Evolutionary conservation across 2,797 vertebrate genomes (phyloP).

Genomic region (Pyrocephalus nanus): DNA sequence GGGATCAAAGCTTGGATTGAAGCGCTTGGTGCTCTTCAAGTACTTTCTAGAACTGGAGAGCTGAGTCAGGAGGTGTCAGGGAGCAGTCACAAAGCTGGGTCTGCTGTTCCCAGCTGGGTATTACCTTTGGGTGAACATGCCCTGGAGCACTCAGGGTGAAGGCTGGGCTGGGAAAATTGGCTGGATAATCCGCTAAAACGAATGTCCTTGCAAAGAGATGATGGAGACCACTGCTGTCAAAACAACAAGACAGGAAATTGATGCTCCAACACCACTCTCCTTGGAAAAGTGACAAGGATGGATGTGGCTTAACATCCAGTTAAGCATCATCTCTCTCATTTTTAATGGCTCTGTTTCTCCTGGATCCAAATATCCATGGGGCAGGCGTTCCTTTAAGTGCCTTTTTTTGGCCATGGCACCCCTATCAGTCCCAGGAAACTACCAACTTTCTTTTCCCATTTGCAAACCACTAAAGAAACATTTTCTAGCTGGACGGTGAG

Average conservation of each 20-base stretch:
- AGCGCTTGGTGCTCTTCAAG: not conserved
- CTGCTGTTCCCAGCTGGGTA: not conserved
- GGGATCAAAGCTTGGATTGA: not conserved
- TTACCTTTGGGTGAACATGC: not conserved
- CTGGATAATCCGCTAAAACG: not conserved
- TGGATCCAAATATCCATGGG: not conserved
- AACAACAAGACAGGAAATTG: not conserved
- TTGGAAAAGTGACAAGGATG: not conserved
- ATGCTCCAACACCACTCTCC: not conserved
- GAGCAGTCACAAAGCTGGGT: not conserved
- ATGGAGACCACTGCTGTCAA: not conserved
- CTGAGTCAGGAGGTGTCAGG: not conserved
- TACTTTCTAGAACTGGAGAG: not conserved
- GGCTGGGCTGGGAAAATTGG: not conserved
- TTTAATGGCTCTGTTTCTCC: not conserved
- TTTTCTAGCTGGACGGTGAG: constrained; percentile 69
- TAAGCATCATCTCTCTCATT: not conserved
- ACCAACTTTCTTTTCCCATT: not conserved
- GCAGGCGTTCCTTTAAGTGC: not conserved
- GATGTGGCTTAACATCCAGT: not conserved
- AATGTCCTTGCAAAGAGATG: not conserved
- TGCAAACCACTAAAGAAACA: constrained; percentile 59
- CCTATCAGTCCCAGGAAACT: not conserved
- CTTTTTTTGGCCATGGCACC: not conserved
- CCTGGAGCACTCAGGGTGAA: not conserved